Conservation (phyloP, 2,888 invertebrate genomes). For the Drosophila percnosoma region DNA sequence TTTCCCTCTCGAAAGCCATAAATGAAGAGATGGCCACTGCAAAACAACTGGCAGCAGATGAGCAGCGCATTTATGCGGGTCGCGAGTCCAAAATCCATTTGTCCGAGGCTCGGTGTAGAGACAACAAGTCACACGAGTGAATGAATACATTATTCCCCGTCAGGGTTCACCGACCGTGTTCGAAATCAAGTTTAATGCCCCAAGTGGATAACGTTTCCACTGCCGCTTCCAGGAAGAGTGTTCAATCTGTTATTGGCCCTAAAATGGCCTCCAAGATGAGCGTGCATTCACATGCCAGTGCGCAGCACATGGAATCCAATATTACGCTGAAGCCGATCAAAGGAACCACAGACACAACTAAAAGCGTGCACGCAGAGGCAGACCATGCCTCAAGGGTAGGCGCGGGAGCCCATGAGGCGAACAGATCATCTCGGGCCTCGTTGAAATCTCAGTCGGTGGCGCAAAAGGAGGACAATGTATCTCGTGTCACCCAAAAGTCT, state of each 20-base stretch:
- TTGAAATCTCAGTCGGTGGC: neutral
- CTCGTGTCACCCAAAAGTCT: neutral
- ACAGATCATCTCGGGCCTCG: neutral
- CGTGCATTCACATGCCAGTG: neutral
- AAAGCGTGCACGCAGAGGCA: neutral
- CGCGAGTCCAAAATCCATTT: neutral
- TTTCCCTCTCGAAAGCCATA: slow-evolving; percentile 59
- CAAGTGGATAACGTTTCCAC: neutral
- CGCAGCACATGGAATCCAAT: slow-evolving; percentile 5
- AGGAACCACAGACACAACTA: neutral
- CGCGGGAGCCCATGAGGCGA: neutral
- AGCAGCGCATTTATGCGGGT: slow-evolving; percentile 50
- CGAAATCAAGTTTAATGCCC: slow-evolving; percentile 25
- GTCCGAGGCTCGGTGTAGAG: neutral
- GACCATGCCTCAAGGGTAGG: neutral
- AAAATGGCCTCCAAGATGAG: slow-evolving; percentile 3
- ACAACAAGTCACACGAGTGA: slow-evolving; percentile 1
- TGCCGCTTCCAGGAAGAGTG: neutral
- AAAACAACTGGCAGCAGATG: slow-evolving; percentile 27
- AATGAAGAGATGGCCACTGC: slow-evolving; percentile 62
- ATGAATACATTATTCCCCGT: slow-evolving; percentile 44
- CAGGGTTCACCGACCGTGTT: slow-evolving; percentile 10
- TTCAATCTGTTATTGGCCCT: neutral
- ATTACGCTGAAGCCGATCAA: neutral
- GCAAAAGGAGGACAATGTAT: slow-evolving; percentile 7